Percentiles rank a stretch among this genome's conserved stretches.
phyloP scores from a whole-genome alignment of 2,888 invertebrate genomes.

The Drosophila mimetica region DNA sequence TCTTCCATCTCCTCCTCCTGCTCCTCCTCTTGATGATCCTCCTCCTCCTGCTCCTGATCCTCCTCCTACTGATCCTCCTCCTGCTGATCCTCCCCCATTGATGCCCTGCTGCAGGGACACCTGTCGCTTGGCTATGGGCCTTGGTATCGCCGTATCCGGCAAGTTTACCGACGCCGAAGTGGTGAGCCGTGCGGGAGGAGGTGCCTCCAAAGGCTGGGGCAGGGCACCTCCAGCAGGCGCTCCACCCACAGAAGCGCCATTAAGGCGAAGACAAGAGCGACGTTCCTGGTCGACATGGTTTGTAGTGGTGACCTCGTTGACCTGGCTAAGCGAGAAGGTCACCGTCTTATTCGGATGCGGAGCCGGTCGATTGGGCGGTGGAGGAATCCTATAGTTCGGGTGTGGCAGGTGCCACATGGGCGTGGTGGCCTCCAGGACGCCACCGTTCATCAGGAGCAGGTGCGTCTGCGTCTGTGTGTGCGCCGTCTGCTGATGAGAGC shows the following conservation, averaged over 20 bases:
- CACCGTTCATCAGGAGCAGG: conserved; percentile 35
- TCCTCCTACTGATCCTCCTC: not conserved
- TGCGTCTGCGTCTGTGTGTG: conserved; percentile 38
- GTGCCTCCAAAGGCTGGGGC: conserved; percentile 78
- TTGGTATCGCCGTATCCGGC: conserved; percentile 80
- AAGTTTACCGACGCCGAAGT: conserved; percentile 65
- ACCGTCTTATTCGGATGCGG: conserved; percentile 85
- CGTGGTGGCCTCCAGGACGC: conserved; percentile 58
- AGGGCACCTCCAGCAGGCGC: conserved; percentile 3
- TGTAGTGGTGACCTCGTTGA: conserved; percentile 49
- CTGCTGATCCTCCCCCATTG: conserved; percentile 16
- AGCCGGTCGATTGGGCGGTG: conserved; percentile 88
- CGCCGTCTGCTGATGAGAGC: conserved; percentile 53
- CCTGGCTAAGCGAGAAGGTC: conserved; percentile 73
- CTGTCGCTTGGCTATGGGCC: conserved; percentile 82
- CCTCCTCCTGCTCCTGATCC: too few relatives aligned
- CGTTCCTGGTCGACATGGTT: conserved; percentile 41
- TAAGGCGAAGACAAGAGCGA: conserved; percentile 57
- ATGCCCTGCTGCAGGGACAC: conserved; percentile 76
- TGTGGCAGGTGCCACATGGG: conserved; percentile 83
- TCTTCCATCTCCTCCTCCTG: not conserved
- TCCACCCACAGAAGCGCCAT: not conserved
- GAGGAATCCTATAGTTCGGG: conserved; percentile 85
- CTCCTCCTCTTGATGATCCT: conserved; percentile 31
- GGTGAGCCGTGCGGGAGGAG: conserved; percentile 67